These are phyloP conservation scores for Cephalopholis sonnerati DNA, from an alignment of 2,113 vertebrate genomes.

Conservation along the genomic window DNA sequence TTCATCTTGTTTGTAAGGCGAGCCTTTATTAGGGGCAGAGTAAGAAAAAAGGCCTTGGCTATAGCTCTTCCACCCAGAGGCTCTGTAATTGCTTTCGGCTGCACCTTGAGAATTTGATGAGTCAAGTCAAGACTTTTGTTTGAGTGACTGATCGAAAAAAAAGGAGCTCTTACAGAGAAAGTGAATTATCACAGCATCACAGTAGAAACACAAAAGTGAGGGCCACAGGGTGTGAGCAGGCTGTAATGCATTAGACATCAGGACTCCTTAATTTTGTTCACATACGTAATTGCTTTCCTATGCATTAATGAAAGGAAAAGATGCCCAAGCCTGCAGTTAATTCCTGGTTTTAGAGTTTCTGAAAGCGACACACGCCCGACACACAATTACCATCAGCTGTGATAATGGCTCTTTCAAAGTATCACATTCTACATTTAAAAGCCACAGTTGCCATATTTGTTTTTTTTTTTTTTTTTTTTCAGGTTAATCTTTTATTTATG, in stretches of 20 bases:
- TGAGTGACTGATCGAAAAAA: constrained; percentile 68
- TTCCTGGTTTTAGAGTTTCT: constrained; percentile 23
- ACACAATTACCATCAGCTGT: constrained; percentile 1
- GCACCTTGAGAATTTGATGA: constrained; percentile 80
- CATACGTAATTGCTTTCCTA: constrained; percentile 54
- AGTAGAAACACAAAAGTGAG: constrained; percentile 50
- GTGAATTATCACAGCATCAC: constrained; percentile 65
- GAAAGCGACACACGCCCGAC: background rate
- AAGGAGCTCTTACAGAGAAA: constrained; percentile 50
- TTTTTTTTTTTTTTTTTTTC: constrained; percentile 9
- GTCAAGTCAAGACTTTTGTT: constrained; percentile 74
- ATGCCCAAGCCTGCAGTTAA: constrained; percentile 26
- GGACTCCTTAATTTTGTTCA: constrained; percentile 41
- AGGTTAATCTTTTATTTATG: constrained; percentile 25
- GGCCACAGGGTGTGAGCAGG: constrained; percentile 30
- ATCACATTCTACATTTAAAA: background rate
- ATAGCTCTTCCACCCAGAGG: constrained; percentile 62
- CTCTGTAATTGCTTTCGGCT: constrained; percentile 81
- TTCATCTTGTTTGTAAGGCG: constrained; percentile 79
- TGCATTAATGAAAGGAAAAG: constrained; percentile 42
- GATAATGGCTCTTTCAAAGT: background rate
- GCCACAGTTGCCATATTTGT: background rate
- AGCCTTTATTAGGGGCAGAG: constrained; percentile 70
- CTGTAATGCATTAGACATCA: constrained; percentile 50
- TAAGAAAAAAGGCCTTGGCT: constrained; percentile 59